Percentiles rank a stretch among this genome's conserved stretches.
phyloP scores from a whole-genome alignment of 2,888 invertebrate genomes.

The Drosophila leonis region DNA sequence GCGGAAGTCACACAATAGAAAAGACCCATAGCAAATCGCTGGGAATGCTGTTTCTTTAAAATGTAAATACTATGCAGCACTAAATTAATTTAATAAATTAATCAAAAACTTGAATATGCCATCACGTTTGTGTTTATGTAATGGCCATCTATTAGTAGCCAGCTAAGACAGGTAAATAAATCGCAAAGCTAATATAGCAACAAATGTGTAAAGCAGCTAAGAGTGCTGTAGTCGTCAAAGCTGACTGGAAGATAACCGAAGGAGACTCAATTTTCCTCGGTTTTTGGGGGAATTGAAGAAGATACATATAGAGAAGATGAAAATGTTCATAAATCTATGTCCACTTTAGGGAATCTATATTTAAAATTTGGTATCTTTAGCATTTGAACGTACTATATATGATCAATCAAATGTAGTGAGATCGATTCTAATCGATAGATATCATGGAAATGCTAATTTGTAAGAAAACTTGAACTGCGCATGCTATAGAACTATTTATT shows the following conservation, averaged over 20 bases:
- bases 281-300: background rate
- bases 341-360: background rate
- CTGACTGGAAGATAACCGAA: background rate
- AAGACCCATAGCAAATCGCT: background rate
- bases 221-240: background rate
- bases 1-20: slow-evolving; percentile 1
- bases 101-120: slow-evolving; percentile 1
- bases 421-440: background rate
- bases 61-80: slow-evolving; percentile 3
- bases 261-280: background rate
- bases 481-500: no score
- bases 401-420: background rate
- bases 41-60: background rate
- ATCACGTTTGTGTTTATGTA: slow-evolving; percentile 7
- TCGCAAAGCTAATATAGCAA: background rate
- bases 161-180: slow-evolving; percentile 1
- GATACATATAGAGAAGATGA: background rate
- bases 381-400: no score
- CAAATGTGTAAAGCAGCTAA: slow-evolving; percentile 4
- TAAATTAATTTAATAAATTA: slow-evolving; percentile 12
- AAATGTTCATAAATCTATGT: no score
- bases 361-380: background rate
- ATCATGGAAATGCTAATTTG: no score
- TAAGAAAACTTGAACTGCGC: no score
- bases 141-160: background rate